phyloP scores from a whole-genome alignment of 2,888 invertebrate genomes.

The Polylopha cassiicola region DNA sequence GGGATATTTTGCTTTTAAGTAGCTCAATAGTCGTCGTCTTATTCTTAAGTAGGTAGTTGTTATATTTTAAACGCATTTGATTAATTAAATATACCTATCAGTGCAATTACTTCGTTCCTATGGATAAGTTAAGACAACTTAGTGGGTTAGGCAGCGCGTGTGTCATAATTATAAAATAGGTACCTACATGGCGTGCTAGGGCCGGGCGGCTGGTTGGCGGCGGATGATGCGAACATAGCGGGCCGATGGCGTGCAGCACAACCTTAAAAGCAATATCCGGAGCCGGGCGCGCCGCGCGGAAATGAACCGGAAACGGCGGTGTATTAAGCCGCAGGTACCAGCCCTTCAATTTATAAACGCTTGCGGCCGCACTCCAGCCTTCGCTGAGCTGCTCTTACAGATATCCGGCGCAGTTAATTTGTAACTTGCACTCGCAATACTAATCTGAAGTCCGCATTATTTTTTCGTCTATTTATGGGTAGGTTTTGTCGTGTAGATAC shows the following conservation, averaged over 20 bases:
- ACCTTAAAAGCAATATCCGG: slow-evolving; percentile 79
- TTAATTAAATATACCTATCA: too few relatives aligned
- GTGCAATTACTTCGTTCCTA: too few relatives aligned
- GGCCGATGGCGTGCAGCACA: slow-evolving; percentile 60
- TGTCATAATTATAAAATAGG: slow-evolving; percentile 2
- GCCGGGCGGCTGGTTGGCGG: slow-evolving; percentile 32
- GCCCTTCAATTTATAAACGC: slow-evolving; percentile 77
- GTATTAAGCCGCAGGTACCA: slow-evolving; percentile 78
- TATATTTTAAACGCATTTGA: too few relatives aligned
- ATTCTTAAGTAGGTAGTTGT: too few relatives aligned
- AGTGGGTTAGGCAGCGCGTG: not conserved
- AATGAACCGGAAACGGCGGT: slow-evolving; percentile 78
- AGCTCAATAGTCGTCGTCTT: too few relatives aligned
- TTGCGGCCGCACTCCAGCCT: slow-evolving; percentile 59
- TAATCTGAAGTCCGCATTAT: too few relatives aligned
- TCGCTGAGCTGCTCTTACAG: slow-evolving; percentile 43
- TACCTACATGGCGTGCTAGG: slow-evolving; percentile 25
- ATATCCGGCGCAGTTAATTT: slow-evolving; percentile 66
- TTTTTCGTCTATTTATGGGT: too few relatives aligned
- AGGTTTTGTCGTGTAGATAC: too few relatives aligned
- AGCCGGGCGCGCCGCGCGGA: slow-evolving; percentile 74
- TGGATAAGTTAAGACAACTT: too few relatives aligned
- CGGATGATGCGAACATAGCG: slow-evolving; percentile 33
- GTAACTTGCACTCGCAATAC: slow-evolving; percentile 47
- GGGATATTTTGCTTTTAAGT: too few relatives aligned